Evolutionary conservation across 2,797 vertebrate genomes (phyloP).

Genomic region (Coracias cyanogaster): DNA sequence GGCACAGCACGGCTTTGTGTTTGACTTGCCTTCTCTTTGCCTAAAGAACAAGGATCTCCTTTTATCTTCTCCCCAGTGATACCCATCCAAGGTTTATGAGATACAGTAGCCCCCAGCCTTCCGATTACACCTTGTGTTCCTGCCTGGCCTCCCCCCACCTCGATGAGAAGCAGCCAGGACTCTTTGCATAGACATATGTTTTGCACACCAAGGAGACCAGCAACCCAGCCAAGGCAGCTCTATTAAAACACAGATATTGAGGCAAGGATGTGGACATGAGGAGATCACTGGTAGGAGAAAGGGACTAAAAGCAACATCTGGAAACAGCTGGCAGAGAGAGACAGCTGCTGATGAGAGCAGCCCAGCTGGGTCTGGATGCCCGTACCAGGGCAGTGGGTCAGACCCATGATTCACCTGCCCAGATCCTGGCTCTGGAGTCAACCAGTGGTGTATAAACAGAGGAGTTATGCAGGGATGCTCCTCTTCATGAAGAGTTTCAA

Average conservation of each 20-base stretch:
- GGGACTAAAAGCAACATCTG: not conserved
- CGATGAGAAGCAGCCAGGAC: not conserved
- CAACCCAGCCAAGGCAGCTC: not conserved
- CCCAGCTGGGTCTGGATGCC: not conserved
- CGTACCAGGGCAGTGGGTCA: not conserved
- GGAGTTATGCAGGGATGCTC: not conserved
- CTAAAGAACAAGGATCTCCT: not conserved
- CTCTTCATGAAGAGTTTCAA: not conserved
- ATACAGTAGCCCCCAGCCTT: not conserved
- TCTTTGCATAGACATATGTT: not conserved
- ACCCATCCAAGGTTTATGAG: not conserved
- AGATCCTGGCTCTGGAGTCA: not conserved
- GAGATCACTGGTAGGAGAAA: not conserved
- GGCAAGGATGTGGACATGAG: not conserved
- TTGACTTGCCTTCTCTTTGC: not conserved
- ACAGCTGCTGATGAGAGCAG: not conserved
- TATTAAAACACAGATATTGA: not conserved
- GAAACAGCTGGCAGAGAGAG: not conserved
- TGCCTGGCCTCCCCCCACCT: not conserved
- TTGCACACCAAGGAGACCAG: not conserved
- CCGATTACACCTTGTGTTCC: not conserved
- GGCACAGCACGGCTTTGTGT: not conserved
- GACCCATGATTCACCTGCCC: fast-evolving
- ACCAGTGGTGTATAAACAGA: not conserved
- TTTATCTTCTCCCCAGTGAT: not conserved